A percentile compares a stretch with the other conserved stretches of the same genome.
These are phyloP conservation scores for Allacma fusca DNA, from an alignment of 2,888 invertebrate genomes.

Conservation along the genomic window DNA sequence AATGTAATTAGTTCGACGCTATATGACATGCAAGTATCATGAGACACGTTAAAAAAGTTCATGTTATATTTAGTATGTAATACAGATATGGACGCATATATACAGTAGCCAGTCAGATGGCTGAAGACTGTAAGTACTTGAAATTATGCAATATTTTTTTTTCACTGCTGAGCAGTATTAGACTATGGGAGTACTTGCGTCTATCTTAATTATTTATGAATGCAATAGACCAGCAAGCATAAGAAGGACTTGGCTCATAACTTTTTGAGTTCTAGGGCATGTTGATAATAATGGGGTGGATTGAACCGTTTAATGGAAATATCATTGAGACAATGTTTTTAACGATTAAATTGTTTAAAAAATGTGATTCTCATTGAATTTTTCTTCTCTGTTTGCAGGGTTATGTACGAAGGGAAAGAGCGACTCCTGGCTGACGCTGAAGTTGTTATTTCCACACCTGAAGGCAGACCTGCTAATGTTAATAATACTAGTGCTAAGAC, in stretches of 20 bases:
- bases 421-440: slow-evolving; percentile 94
- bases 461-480: slow-evolving; percentile 91
- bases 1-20: neutral
- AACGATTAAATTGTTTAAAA: no score
- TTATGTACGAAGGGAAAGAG: slow-evolving; percentile 97
- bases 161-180: no score
- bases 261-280: no score
- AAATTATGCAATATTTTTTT: no score
- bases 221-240: neutral
- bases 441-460: slow-evolving; percentile 84
- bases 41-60: neutral
- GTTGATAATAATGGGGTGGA: no score
- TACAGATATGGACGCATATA: no score
- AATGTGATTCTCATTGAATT: neutral
- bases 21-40: neutral
- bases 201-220: neutral
- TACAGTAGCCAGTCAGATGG: no score
- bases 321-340: no score
- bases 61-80: no score
- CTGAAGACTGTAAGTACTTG: no score
- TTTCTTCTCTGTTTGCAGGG: slow-evolving; percentile 70
- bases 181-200: no score
- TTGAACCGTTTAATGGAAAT: no score
- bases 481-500: slow-evolving; percentile 85
- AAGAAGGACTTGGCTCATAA: neutral